Evolutionary conservation across 2,797 vertebrate genomes (phyloP).

Genomic region (Tadarida brasiliensis): DNA sequence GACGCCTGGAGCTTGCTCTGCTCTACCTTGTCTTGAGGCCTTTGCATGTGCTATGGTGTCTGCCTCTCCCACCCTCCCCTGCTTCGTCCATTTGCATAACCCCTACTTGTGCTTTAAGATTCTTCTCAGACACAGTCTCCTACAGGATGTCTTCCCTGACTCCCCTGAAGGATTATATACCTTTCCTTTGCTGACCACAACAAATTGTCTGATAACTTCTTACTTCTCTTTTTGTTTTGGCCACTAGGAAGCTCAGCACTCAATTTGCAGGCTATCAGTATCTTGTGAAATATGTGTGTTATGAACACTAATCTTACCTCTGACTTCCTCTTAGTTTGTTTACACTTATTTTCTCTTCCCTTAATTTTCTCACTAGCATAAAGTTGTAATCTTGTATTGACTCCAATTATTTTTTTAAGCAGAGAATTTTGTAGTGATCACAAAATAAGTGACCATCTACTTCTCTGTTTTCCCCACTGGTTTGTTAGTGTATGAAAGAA

Average conservation of each 20-base stretch:
- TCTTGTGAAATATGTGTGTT: background rate
- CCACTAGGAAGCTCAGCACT: background rate
- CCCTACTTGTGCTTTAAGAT: background rate
- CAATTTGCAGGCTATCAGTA: background rate
- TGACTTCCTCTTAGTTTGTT: background rate
- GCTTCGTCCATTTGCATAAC: background rate
- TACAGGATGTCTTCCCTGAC: background rate
- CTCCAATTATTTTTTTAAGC: background rate
- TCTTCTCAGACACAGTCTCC: background rate
- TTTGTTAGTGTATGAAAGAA: background rate
- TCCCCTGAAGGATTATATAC: background rate
- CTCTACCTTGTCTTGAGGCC: background rate
- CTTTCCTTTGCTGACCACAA: background rate
- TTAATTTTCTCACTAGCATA: background rate
- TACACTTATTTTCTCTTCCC: background rate
- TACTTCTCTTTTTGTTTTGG: background rate
- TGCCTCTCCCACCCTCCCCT: background rate
- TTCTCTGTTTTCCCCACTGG: background rate
- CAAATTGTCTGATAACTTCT: background rate
- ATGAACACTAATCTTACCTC: background rate
- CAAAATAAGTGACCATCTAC: background rate
- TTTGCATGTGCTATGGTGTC: background rate
- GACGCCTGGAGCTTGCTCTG: background rate
- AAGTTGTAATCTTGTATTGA: background rate
- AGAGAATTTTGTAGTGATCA: background rate